Percentiles rank a stretch among this genome's conserved stretches.
These are phyloP conservation scores for Harpagifer antarcticus DNA, from an alignment of 2,797 vertebrate species.

Conservation along the genomic window DNA sequence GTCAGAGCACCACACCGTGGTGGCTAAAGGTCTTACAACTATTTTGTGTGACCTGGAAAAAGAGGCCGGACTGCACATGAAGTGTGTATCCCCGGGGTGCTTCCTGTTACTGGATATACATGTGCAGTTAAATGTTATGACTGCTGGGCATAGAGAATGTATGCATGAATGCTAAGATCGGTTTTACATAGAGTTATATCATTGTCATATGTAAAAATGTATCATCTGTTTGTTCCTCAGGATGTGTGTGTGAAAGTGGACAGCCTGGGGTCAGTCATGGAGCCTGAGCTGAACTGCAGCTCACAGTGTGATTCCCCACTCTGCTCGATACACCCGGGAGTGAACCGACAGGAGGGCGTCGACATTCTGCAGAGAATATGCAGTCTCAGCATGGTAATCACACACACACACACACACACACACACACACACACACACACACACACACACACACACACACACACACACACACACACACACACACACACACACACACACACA, in stretches of 20 bases:
- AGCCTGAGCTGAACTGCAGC: slow-evolving; percentile 93
- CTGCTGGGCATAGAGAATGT: not conserved
- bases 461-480: not conserved
- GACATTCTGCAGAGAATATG: slow-evolving; percentile 89
- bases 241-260: slow-evolving; percentile 77
- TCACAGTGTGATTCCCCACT: slow-evolving; percentile 84
- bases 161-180: not conserved
- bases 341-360: slow-evolving; percentile 83
- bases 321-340: slow-evolving; percentile 84
- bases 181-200: not conserved
- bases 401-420: not conserved
- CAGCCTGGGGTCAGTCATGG: slow-evolving; percentile 84
- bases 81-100: not conserved
- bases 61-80: slow-evolving; percentile 6
- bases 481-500: not conserved
- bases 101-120: not conserved
- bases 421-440: not conserved
- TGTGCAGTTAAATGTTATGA: not conserved
- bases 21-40: slow-evolving; percentile 42
- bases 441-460: not conserved
- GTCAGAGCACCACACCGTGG: slow-evolving; percentile 75
- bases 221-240: slow-evolving; percentile 55
- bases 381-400: slow-evolving; percentile 85
- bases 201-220: not conserved
- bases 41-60: slow-evolving; percentile 15